A percentile compares a stretch with the other conserved stretches of the same genome.
These are phyloP conservation scores for Heteropelma amictum DNA, from an alignment of 2,888 invertebrate species.

Conservation along the genomic window DNA sequence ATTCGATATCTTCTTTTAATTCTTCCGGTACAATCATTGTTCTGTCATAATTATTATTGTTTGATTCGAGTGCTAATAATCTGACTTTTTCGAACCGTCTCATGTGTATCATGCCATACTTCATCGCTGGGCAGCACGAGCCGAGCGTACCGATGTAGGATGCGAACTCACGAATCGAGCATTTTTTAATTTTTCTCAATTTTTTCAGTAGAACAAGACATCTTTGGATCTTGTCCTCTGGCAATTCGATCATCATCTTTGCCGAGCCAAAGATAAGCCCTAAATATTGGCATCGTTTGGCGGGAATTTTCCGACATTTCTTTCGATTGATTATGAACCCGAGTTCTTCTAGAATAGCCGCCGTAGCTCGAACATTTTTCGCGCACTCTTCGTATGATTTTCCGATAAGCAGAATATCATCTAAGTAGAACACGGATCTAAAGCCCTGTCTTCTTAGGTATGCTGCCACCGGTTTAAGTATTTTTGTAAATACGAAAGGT, in stretches of 20 bases:
- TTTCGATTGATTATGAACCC: conserved; percentile 39
- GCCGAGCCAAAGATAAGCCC: conserved; percentile 23
- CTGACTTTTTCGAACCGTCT: conserved; percentile 26
- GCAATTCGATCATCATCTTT: conserved; percentile 25
- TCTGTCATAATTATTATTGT: conserved; percentile 20
- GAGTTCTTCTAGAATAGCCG: conserved; percentile 6
- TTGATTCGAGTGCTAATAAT: conserved; percentile 1
- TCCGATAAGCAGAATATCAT: conserved; percentile 36
- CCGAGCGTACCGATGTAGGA: conserved; percentile 15
- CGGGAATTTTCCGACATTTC: conserved; percentile 21
- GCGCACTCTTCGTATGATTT: conserved; percentile 3
- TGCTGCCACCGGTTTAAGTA: conserved; percentile 30
- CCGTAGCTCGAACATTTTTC: conserved; percentile 3
- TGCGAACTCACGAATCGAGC: conserved; percentile 5
- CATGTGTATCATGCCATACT: conserved; percentile 18
- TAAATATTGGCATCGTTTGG: background rate
- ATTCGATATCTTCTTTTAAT: conserved; percentile 17
- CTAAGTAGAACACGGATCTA: conserved; percentile 39
- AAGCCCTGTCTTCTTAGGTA: conserved; percentile 20
- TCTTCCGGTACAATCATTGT: background rate
- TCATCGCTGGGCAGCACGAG: conserved; percentile 12
- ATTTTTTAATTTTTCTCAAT: conserved; percentile 6
- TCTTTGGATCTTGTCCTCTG: conserved; percentile 5
- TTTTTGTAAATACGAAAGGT: conserved; percentile 39
- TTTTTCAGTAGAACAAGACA: background rate